Evolutionary conservation across 2,113 vertebrate genomes (phyloP).

Genomic region (Cryptotis parvus): DNA sequence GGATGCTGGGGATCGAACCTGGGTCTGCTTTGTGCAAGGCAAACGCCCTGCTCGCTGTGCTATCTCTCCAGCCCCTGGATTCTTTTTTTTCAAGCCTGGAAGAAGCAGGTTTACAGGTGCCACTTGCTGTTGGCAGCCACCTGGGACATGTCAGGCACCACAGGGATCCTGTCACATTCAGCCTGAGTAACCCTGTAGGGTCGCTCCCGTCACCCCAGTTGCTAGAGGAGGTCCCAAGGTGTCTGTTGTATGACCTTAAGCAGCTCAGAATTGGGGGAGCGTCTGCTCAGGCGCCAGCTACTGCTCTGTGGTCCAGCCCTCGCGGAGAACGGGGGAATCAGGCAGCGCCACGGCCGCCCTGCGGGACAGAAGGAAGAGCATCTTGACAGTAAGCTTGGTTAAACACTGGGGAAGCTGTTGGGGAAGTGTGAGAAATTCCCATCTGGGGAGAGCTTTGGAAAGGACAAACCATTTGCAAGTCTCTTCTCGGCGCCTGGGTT

Average conservation of each 20-base stretch:
- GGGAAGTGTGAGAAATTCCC: constrained; percentile 2
- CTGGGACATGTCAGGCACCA: not conserved
- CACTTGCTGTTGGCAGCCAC: not conserved
- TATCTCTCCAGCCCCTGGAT: not conserved
- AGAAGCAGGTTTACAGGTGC: not conserved
- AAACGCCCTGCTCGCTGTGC: no score
- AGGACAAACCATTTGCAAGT: not conserved
- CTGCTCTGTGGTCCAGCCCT: not conserved
- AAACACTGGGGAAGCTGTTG: constrained; percentile 32
- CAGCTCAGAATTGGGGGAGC: not conserved
- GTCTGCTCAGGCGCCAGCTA: accelerated
- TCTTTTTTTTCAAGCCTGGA: not conserved
- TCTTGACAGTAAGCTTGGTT: constrained; percentile 7
- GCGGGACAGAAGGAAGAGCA: constrained; percentile 32
- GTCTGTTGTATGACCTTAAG: not conserved
- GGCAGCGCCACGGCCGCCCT: not conserved
- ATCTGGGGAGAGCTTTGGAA: constrained; percentile 2
- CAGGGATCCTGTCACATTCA: no score
- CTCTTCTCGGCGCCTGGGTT: not conserved
- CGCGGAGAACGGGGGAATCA: not conserved
- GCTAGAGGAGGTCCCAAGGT: not conserved
- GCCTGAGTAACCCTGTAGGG: not conserved
- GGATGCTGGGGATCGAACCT: no score
- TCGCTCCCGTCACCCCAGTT: not conserved
- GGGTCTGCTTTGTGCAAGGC: no score